A percentile compares a stretch with the other conserved stretches of the same genome.
Conservation (phyloP, 2,797 vertebrate species). For the Threskiornis aethiopicus region DNA sequence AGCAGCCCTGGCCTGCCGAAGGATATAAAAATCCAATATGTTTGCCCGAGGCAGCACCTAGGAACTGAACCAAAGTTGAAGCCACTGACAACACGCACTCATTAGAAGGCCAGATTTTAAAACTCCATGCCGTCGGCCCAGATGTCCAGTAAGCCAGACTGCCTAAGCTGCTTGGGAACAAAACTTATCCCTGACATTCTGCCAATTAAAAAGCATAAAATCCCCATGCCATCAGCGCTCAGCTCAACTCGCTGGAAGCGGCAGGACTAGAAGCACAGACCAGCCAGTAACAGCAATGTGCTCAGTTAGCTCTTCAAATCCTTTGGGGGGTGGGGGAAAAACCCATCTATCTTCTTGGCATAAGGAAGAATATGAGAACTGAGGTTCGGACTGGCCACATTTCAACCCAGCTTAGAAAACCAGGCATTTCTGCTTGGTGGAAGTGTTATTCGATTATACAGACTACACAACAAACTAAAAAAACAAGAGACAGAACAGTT, state of each 20-base stretch:
- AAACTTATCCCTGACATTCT: not conserved
- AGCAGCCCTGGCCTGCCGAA: not conserved
- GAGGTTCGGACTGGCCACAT: not conserved
- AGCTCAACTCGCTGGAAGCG: not conserved
- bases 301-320: not conserved
- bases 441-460: not conserved
- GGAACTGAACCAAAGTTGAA: not conserved
- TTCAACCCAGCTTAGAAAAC: not conserved
- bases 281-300: not conserved
- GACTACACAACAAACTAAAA: not conserved
- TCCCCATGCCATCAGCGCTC: not conserved
- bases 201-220: slow-evolving; percentile 22
- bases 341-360: not conserved
- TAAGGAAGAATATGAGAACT: not conserved
- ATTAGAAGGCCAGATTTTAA: not conserved
- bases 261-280: not conserved
- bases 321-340: not conserved
- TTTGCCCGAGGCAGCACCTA: not conserved
- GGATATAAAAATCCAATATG: not conserved
- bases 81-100: not conserved
- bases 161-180: slow-evolving; percentile 38
- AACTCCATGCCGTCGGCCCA: not conserved
- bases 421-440: not conserved
- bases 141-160: not conserved
- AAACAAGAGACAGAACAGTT: slow-evolving; percentile 1